phyloP scores from a whole-genome alignment of 2,888 invertebrate species.

The Neoascia interrupta region DNA sequence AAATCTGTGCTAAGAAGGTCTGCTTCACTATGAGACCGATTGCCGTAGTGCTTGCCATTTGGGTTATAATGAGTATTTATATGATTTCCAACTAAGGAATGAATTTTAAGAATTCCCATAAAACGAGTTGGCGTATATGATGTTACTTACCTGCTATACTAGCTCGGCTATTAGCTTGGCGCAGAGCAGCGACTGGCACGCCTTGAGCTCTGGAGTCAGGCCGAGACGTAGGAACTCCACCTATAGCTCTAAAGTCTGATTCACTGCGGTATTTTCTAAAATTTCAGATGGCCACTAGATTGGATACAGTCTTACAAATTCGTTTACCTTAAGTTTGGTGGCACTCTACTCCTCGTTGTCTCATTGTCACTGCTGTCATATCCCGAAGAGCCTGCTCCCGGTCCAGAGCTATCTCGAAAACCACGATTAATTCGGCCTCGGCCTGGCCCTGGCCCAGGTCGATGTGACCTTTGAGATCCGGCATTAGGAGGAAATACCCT shows the following conservation, averaged over 20 bases:
- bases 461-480: conserved; percentile 85
- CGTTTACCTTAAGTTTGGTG: conserved; percentile 80
- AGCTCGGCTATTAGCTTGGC: conserved; percentile 85
- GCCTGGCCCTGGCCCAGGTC: conserved; percentile 76
- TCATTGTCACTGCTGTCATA: conserved; percentile 95
- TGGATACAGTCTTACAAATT: background rate
- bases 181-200: conserved; percentile 85
- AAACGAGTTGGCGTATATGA: background rate
- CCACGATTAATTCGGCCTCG: conserved; percentile 82
- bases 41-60: conserved; percentile 78
- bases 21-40: conserved; percentile 92
- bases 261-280: conserved; percentile 89
- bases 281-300: conserved; percentile 5
- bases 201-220: conserved; percentile 78
- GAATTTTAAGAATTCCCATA: no score
- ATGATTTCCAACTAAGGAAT: conserved; percentile 75
- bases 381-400: conserved; percentile 88
- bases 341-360: conserved; percentile 81
- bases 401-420: conserved; percentile 82
- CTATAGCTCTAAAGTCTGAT: conserved; percentile 87
- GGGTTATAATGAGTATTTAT: conserved; percentile 74
- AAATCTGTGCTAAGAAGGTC: conserved; percentile 86
- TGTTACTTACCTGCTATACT: conserved; percentile 79
- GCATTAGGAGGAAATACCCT: conserved; percentile 93
- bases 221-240: conserved; percentile 77